Evolutionary conservation across 2,113 vertebrate species (phyloP), one percentile per base, ranked within the genome.

Genomic region (Chaetodon auriga): DNA sequence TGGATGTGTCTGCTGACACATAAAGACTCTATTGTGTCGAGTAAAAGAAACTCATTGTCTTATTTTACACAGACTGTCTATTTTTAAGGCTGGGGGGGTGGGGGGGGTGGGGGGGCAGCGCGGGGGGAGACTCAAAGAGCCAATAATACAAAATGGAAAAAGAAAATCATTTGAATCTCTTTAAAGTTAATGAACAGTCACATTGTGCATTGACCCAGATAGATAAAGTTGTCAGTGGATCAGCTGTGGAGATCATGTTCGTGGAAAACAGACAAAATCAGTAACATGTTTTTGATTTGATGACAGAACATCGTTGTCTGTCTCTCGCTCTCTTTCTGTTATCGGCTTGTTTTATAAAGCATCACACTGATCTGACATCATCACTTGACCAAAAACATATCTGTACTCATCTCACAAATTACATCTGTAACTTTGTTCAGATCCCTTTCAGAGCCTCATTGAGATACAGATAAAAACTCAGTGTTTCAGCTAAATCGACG

Each of bases 1-100:
- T 89, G 65, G 54, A 80, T 11, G 57, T 66, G 88, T 90, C 88
- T 91, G 80, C 82, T 84, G 84, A 90, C 71, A 91, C 87, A 94
- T 89, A 94, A 80, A 81, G 84, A 41, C 35, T 13, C 58, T 35
- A 68, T 87, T 95, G 89, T 90, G 61, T 73, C 19, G 21, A 80
- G 51, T 72, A 46, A 80, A 88, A 92, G 85, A 88, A 58, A 77
- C 16, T 25, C 83, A 84, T 92, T 95, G 91, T 95, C 63, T 85
- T 75, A 68, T 87, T 92, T 80, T 69, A 75, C 68, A 82, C 60
- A 84, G 75, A 82, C 62, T 11, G 78, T 68, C 88, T 92, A 93
- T 93, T 93, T 94, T 93, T 89, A 90, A 80, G 49, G 36, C 74
- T 61, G 14, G 51, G 21, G 16, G 55, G 18, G 43, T 19, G 45